Evolutionary conservation across 2,888 invertebrate genomes (phyloP).

Genomic region (Cantharis rustica): DNA sequence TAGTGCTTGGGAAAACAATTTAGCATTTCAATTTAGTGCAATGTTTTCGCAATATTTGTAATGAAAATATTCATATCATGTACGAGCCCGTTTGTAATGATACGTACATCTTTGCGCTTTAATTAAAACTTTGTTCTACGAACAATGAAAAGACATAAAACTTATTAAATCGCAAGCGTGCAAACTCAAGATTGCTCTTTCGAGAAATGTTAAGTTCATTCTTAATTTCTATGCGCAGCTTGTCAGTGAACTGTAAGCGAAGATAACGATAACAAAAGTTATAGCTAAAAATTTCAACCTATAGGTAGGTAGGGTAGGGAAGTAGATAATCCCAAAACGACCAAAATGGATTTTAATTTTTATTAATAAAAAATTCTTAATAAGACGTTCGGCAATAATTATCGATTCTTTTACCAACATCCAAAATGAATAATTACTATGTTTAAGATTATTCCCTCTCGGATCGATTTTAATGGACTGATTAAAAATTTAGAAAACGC

Average conservation of each 20-base stretch:
- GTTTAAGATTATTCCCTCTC: conserved; percentile 16
- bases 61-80: conserved; percentile 26
- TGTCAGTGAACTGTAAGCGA: conserved; percentile 38
- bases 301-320: background rate
- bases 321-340: background rate
- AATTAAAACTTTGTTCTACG: conserved; percentile 47
- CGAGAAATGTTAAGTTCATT: conserved; percentile 45
- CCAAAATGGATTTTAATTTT: conserved; percentile 3
- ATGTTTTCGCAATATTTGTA: background rate
- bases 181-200: conserved; percentile 50
- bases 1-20: background rate
- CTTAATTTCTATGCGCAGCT: conserved; percentile 46
- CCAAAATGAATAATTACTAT: conserved; percentile 21
- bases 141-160: conserved; percentile 46
- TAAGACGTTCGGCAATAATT: conserved; percentile 17
- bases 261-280: conserved; percentile 19
- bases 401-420: conserved; percentile 13
- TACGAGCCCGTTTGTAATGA: conserved; percentile 21
- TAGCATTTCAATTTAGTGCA: background rate
- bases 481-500: conserved; percentile 36
- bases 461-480: conserved; percentile 5
- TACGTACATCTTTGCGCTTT: conserved; percentile 22
- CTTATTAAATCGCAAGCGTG: conserved; percentile 50
- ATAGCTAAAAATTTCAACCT: background rate
- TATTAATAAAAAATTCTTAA: background rate